phyloP scores from a whole-genome alignment of 2,888 invertebrate genomes.

The Andrena trimmerana region DNA sequence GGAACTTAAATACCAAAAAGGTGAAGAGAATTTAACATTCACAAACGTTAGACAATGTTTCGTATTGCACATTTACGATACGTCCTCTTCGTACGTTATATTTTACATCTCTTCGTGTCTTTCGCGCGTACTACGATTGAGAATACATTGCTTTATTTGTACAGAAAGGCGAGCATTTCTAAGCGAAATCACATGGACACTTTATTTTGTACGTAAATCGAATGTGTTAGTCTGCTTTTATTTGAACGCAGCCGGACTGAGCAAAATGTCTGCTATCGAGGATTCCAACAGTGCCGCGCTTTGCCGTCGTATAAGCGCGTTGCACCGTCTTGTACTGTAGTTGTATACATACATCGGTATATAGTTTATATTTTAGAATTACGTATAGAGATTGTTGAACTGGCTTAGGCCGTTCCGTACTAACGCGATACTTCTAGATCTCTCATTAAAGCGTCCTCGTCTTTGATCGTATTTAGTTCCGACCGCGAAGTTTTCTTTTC shows the following conservation, averaged over 20 bases:
- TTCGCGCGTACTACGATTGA: background rate
- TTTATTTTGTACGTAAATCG: constrained; percentile 5
- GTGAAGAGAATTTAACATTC: constrained; percentile 20
- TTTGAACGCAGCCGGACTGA: constrained; percentile 7
- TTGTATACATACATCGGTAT: constrained; percentile 61
- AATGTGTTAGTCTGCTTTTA: constrained; percentile 14
- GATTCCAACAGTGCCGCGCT: constrained; percentile 31
- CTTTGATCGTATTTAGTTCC: constrained; percentile 4
- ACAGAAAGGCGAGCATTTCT: background rate
- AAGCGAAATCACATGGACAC: background rate
- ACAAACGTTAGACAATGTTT: constrained; percentile 8
- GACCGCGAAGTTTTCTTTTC: background rate
- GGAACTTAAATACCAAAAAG: constrained; percentile 12
- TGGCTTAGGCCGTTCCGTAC: constrained; percentile 35
- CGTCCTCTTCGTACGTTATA: background rate
- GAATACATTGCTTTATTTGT: constrained; percentile 29
- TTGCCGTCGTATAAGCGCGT: constrained; percentile 25
- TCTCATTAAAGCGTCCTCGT: constrained; percentile 37
- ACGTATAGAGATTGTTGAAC: constrained; percentile 61
- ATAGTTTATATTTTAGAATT: constrained; percentile 69
- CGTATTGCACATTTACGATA: constrained; percentile 24
- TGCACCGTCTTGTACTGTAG: constrained; percentile 54
- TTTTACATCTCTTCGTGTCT: constrained; percentile 24
- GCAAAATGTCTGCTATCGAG: constrained; percentile 31
- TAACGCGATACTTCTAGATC: constrained; percentile 52